phyloP scores from a whole-genome alignment of 2,113 vertebrate species.

The Myxocyprinus asiaticus region DNA sequence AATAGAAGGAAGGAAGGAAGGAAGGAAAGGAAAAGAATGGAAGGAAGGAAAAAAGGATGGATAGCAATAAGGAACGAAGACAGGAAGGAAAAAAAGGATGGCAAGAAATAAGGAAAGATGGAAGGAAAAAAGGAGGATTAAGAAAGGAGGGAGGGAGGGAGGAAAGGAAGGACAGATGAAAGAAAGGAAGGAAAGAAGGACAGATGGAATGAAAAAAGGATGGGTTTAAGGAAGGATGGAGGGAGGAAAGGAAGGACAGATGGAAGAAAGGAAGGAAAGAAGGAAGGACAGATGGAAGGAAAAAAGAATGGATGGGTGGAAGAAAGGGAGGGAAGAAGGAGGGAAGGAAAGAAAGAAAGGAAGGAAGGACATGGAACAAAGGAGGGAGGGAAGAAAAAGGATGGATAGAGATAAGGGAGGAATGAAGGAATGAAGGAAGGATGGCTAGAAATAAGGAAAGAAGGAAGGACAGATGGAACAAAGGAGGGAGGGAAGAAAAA shows the following conservation, averaged over 20 bases:
- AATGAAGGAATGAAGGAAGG: not conserved
- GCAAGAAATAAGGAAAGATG: not conserved
- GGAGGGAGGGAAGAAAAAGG: too few species aligned
- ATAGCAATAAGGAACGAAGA: not conserved
- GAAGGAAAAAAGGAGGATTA: not conserved
- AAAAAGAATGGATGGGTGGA: not conserved
- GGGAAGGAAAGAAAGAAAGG: not conserved
- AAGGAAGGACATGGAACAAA: too few species aligned
- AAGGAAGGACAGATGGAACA: not conserved
- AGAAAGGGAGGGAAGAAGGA: not conserved
- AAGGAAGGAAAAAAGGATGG: not conserved
- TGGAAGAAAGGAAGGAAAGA: not conserved
- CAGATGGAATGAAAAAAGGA: too few species aligned
- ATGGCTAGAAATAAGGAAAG: not conserved
- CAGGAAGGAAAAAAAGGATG: too few species aligned
- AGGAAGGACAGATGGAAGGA: too few species aligned
- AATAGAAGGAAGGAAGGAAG: not conserved
- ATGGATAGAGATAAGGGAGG: not conserved
- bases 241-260: not conserved
- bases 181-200: accelerated
- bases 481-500: too few species aligned
- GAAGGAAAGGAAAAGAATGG: too few species aligned
- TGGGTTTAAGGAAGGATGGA: too few species aligned
- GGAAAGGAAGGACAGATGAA: not conserved
- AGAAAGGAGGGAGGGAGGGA: not conserved